Base-by-base conservation (phyloP, 2,888 invertebrate species). In the Drosophila leonis region DNA sequence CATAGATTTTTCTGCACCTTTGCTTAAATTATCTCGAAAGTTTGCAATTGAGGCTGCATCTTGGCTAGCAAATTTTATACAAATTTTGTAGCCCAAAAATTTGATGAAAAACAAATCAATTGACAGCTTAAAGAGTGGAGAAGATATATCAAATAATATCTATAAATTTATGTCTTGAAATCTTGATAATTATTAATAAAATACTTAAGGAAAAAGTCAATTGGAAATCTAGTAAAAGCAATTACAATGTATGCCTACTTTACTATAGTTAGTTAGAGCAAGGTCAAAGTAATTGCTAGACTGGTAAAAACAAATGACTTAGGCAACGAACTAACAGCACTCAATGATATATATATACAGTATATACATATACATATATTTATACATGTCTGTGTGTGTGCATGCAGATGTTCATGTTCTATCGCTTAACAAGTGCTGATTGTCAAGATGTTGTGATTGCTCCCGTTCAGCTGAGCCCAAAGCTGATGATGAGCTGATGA, bases 361-460 rank as follows among this genome's bases (percentile, higher is more conserved):
- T n/a, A 49, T n/a, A 33, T 13, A 13, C 13, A 0, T 15, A 24
- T 42, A 7, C 24, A 6, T 52, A n/a, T n/a, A n/a, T n/a, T n/a
- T n/a, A n/a, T n/a, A n/a, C n/a, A n/a, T n/a, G n/a, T n/a, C n/a
- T 61, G 10, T 33, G 10, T 35, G 35, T 52, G 24, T 24, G n/a
- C 51, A 13, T 62, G 33, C 13, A 33, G 27, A 46, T 42, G 49
- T 49, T 29, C 54, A 57, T 61, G 46, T 64, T 77, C 71, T 62
- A 63, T 71, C 65, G 75, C 56, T 68, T 63, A 75, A 72, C 78
- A 78, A 72, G 78, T 75, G 75, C 35, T 63, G 75, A 68, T 72
- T 68, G 75, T 63, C 72, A 65, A 77, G 76, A 69, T 76, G 60
- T 66, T 73, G 77, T 64, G 70, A 74, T 77, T 74, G 78, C 77